A percentile compares a stretch with the other conserved stretches of the same genome.
Conservation (phyloP, 1,140 invertebrate genomes). For the Palaemon carinicauda region DNA sequence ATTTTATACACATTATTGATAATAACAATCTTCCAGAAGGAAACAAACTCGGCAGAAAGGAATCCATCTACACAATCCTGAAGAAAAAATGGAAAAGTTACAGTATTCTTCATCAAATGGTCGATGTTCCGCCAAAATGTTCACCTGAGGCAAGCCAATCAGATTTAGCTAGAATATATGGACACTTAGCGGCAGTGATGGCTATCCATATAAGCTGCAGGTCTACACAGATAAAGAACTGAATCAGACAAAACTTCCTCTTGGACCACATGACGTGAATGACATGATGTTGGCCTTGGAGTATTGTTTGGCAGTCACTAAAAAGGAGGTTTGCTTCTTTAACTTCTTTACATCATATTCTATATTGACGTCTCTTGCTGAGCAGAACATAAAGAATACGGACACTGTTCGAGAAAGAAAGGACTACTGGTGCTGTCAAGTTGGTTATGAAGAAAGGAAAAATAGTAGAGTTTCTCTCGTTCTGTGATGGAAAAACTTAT, state of each 20-base stretch:
- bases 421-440: too few relatives aligned
- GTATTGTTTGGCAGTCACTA: neutral
- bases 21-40: too few relatives aligned
- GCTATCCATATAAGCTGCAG: neutral
- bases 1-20: too few relatives aligned
- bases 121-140: neutral
- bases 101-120: neutral
- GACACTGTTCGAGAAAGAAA: neutral
- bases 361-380: neutral
- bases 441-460: too few relatives aligned
- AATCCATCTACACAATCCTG: neutral
- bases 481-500: too few relatives aligned
- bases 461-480: too few relatives aligned
- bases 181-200: neutral
- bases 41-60: too few relatives aligned
- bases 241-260: neutral
- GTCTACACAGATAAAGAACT: neutral
- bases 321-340: neutral
- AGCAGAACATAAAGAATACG: neutral
- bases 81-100: neutral
- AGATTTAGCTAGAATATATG: neutral
- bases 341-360: neutral
- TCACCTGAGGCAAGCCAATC: neutral
- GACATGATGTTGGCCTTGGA: neutral
- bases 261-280: neutral